Conservation (phyloP, 2,888 invertebrate genomes). For the Hyposoter dolosus region DNA sequence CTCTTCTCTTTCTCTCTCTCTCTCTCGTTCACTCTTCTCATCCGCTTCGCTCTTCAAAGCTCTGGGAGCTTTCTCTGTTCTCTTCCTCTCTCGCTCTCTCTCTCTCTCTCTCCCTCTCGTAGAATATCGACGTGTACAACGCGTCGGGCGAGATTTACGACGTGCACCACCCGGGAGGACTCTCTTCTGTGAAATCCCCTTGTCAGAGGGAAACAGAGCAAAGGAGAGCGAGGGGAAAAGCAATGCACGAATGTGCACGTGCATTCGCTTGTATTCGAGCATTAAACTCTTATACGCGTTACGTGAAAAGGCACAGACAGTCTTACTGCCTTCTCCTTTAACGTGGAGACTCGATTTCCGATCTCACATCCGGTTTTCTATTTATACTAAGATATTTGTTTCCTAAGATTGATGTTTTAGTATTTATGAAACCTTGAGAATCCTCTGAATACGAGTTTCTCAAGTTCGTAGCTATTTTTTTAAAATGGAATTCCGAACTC, state of each 20-base stretch:
- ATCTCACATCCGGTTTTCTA: slow-evolving; percentile 33
- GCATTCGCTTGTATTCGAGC: slow-evolving; percentile 1
- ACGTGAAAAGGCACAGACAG: slow-evolving; percentile 46
- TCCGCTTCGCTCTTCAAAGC: slow-evolving; percentile 38
- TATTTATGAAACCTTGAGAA: not conserved
- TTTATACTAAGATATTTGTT: slow-evolving; percentile 49
- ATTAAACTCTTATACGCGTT: slow-evolving; percentile 42
- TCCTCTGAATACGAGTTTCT: not conserved
- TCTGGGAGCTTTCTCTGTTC: slow-evolving; percentile 53
- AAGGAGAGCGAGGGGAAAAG: not conserved
- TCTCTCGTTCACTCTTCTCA: not conserved
- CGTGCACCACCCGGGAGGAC: slow-evolving; percentile 51
- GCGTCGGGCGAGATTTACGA: slow-evolving; percentile 75
- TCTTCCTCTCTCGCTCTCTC: slow-evolving; percentile 44
- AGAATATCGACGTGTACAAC: slow-evolving; percentile 77
- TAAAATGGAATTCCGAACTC: not conserved
- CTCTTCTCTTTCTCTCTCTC: slow-evolving; percentile 17
- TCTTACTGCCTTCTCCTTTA: slow-evolving; percentile 35
- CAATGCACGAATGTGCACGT: slow-evolving; percentile 4
- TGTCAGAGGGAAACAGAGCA: not conserved
- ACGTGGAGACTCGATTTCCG: slow-evolving; percentile 35
- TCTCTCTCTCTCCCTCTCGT: slow-evolving; percentile 59
- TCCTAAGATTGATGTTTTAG: slow-evolving; percentile 6
- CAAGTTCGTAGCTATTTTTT: not conserved
- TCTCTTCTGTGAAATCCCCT: slow-evolving; percentile 55